A percentile compares a stretch with the other conserved stretches of the same genome.
phyloP scores from a whole-genome alignment of 2,888 invertebrate species.

The Hyppa rectilinea region DNA sequence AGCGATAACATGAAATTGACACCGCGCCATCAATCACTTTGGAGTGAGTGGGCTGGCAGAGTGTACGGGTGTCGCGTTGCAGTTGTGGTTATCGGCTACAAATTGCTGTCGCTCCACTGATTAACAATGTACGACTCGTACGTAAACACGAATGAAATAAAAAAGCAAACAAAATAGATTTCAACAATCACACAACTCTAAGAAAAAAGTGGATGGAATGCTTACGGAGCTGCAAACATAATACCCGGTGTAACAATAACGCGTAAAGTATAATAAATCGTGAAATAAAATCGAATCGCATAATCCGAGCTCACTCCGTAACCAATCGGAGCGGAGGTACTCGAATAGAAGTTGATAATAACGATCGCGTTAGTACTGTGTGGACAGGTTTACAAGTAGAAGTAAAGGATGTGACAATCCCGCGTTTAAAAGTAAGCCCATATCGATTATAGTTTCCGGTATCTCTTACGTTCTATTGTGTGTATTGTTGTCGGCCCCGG shows the following conservation, averaged over 20 bases:
- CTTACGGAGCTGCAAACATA: slow-evolving; percentile 66
- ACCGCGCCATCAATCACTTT: slow-evolving; percentile 85
- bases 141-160: slow-evolving; percentile 68
- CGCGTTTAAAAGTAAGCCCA: slow-evolving; percentile 78
- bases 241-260: slow-evolving; percentile 68
- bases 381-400: slow-evolving; percentile 72
- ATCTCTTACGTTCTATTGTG: slow-evolving; percentile 82
- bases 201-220: slow-evolving; percentile 66
- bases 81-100: slow-evolving; percentile 87
- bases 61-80: slow-evolving; percentile 82
- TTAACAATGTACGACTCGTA: slow-evolving; percentile 77
- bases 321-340: slow-evolving; percentile 62
- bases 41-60: slow-evolving; percentile 81
- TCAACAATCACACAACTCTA: slow-evolving; percentile 69
- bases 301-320: slow-evolving; percentile 57
- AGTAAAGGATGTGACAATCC: slow-evolving; percentile 76
- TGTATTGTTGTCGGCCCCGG: slow-evolving; percentile 74
- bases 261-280: slow-evolving; percentile 73
- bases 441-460: slow-evolving; percentile 87
- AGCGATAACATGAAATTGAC: slow-evolving; percentile 85
- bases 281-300: slow-evolving; percentile 71
- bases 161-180: slow-evolving; percentile 70
- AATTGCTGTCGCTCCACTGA: slow-evolving; percentile 84
- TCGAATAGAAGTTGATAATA: slow-evolving; percentile 66
- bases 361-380: slow-evolving; percentile 54